Evolutionary conservation across 2,888 invertebrate species (phyloP).

Genomic region (Tupiocoris notatus): DNA sequence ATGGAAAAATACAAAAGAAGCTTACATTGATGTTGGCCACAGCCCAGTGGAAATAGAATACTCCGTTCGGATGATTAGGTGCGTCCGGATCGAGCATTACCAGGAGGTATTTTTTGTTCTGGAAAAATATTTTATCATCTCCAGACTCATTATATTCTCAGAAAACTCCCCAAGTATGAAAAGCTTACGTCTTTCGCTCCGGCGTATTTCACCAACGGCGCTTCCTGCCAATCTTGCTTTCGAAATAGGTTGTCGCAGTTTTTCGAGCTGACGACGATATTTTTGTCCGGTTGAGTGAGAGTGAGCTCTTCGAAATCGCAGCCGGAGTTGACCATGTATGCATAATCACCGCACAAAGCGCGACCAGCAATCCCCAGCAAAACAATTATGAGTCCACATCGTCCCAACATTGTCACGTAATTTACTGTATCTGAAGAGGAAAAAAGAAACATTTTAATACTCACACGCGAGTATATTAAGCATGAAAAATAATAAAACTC

Average conservation of each 20-base stretch:
- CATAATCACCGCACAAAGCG: constrained; percentile 1
- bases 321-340: constrained; percentile 8
- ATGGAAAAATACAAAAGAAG: too few relatives aligned
- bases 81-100: constrained; percentile 59
- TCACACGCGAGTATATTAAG: too few relatives aligned
- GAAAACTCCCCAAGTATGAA: neutral
- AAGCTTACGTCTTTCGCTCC: constrained; percentile 36
- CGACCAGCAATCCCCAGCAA: neutral
- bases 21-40: constrained; percentile 59
- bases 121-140: constrained; percentile 51
- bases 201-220: constrained; percentile 12
- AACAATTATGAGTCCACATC: too few relatives aligned
- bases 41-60: constrained; percentile 58
- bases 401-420: too few relatives aligned
- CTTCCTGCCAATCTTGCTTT: constrained; percentile 34
- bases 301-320: constrained; percentile 9
- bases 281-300: neutral
- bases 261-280: neutral
- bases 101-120: constrained; percentile 59
- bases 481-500: too few relatives aligned
- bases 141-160: neutral
- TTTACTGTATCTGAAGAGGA: too few relatives aligned
- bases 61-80: constrained; percentile 56
- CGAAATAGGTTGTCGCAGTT: constrained; percentile 31
- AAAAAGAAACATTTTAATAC: too few relatives aligned